A percentile compares a stretch with the other conserved stretches of the same genome.
These are phyloP conservation scores for Leucoraja ocellata DNA, from an alignment of 2,797 vertebrate genomes.

Conservation along the genomic window DNA sequence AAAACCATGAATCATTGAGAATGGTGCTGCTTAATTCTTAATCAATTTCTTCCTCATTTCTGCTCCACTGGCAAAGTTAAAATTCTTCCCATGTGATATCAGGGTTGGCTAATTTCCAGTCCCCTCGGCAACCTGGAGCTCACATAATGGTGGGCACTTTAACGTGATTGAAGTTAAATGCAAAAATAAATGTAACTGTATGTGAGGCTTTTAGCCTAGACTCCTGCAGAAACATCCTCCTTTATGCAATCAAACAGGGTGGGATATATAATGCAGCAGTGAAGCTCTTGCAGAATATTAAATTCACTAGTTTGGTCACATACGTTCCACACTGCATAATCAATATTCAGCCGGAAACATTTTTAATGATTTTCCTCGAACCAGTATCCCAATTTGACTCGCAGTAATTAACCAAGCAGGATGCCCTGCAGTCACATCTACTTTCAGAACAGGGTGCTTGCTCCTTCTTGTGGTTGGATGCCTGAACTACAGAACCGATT, in stretches of 20 bases:
- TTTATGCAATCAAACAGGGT: background rate
- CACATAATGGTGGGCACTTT: background rate
- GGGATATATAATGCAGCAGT: background rate
- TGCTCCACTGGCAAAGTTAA: background rate
- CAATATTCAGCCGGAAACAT: background rate
- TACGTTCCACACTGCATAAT: background rate
- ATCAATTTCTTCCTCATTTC: background rate
- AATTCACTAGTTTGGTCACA: slow-evolving; percentile 28
- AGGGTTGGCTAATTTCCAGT: background rate
- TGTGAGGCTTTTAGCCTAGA: background rate
- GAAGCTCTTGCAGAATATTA: background rate
- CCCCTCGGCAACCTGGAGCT: background rate
- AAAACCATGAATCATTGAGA: background rate
- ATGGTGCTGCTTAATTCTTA: background rate
- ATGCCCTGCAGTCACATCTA: background rate
- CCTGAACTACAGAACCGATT: background rate
- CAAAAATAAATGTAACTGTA: background rate
- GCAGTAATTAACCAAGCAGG: background rate
- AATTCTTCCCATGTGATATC: background rate
- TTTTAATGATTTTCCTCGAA: background rate
- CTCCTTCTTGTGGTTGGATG: slow-evolving; percentile 3
- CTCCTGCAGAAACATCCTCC: background rate
- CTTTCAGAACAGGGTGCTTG: background rate
- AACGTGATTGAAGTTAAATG: background rate
- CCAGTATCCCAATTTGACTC: background rate